These are phyloP conservation scores for Creontiades dilutus DNA, from an alignment of 2,888 invertebrate species.

Conservation along the genomic window DNA sequence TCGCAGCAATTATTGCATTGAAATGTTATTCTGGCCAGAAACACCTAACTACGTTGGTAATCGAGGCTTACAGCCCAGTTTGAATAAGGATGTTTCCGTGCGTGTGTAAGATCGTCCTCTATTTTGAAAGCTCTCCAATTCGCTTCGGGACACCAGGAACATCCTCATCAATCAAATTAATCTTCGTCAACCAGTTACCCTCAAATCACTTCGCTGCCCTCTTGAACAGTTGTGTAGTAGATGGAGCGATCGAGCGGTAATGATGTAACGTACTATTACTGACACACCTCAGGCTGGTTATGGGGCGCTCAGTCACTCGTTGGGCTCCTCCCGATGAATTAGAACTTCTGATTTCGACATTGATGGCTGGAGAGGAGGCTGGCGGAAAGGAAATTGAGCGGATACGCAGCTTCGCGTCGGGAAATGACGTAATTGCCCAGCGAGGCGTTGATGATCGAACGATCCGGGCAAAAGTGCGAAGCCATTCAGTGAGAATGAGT, in stretches of 20 bases:
- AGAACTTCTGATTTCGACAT: slow-evolving; percentile 46
- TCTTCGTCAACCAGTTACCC: slow-evolving; percentile 14
- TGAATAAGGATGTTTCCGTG: too few relatives aligned
- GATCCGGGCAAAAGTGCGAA: not conserved
- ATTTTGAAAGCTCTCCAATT: not conserved
- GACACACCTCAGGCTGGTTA: slow-evolving; percentile 22
- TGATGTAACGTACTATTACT: slow-evolving; percentile 48
- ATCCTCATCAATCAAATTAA: slow-evolving; percentile 39
- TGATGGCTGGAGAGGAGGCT: not conserved
- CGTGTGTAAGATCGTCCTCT: too few relatives aligned
- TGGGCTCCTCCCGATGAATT: slow-evolving; percentile 13
- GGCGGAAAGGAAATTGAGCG: slow-evolving; percentile 44
- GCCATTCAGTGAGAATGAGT: not conserved
- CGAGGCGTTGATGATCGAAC: slow-evolving; percentile 48
- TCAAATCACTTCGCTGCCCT: not conserved
- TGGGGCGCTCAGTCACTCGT: not conserved
- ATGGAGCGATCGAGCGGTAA: slow-evolving; percentile 33
- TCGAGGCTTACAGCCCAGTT: too few relatives aligned
- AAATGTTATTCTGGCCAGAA: too few relatives aligned
- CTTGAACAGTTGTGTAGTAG: not conserved
- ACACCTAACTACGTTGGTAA: not conserved
- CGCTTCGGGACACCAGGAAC: not conserved
- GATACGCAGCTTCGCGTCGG: slow-evolving; percentile 26
- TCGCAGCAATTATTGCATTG: too few relatives aligned
- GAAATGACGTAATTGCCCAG: slow-evolving; percentile 28